Conservation (phyloP, 2,797 vertebrate genomes). For the Amblyopsis hoosieri region DNA sequence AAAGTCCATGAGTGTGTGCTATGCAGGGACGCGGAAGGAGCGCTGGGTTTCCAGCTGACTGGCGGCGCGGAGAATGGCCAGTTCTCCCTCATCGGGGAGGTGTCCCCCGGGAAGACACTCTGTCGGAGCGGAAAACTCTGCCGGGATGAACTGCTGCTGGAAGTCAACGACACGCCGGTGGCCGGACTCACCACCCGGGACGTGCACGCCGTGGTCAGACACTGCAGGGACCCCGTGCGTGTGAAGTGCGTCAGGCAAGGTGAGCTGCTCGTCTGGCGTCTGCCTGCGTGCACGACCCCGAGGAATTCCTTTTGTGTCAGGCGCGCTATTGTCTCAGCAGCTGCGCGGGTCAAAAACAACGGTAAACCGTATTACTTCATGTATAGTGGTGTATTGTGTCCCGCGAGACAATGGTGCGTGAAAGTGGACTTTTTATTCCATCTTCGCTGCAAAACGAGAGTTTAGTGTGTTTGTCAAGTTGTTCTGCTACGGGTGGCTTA, state of each 20-base stretch:
- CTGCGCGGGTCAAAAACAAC: not conserved
- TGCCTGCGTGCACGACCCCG: slow-evolving; percentile 1
- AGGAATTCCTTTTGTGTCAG: slow-evolving; percentile 26
- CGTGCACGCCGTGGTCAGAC: slow-evolving; percentile 93
- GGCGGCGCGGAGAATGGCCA: slow-evolving; percentile 95
- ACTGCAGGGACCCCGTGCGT: slow-evolving; percentile 94
- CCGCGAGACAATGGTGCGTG: not conserved
- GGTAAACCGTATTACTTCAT: too few species aligned
- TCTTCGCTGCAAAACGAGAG: not conserved
- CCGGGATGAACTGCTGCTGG: slow-evolving; percentile 87
- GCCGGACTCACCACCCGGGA: slow-evolving; percentile 95
- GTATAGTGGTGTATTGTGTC: not conserved
- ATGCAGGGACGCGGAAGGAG: slow-evolving; percentile 84
- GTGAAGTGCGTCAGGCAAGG: slow-evolving; percentile 97
- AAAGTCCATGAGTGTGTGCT: slow-evolving; percentile 94
- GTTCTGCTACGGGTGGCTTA: not conserved
- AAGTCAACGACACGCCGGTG: slow-evolving; percentile 97
- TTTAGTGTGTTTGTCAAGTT: not conserved
- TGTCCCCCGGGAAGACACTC: slow-evolving; percentile 77
- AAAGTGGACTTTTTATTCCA: fast-evolving
- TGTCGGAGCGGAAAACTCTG: slow-evolving; percentile 81
- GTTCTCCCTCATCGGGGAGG: slow-evolving; percentile 92
- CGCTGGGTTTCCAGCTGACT: slow-evolving; percentile 88
- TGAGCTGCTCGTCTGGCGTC: slow-evolving; percentile 55
- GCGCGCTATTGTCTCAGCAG: slow-evolving; percentile 32